Evolutionary conservation across 1,140 invertebrate genomes (phyloP), one percentile per base, ranked within the genome.

Genomic region (Homalodisca vitripennis): DNA sequence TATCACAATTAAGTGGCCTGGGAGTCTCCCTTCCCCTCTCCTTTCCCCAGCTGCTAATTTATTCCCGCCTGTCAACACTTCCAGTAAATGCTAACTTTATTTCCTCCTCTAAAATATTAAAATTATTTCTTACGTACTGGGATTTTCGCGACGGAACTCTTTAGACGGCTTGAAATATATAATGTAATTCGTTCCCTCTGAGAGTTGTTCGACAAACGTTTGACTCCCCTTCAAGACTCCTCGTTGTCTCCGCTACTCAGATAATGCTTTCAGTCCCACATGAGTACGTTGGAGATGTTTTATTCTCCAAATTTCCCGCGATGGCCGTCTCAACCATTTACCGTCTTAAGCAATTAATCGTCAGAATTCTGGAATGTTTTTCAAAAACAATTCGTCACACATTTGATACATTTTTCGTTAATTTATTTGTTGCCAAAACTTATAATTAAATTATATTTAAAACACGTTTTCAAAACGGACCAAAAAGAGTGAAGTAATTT

Each of bases 81-180:
- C 22, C 48, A 13, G 55, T 17, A 13, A 60, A 26, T 60, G 55
- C 26, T 60, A 60, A 60, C 55, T 26, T 60, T 60, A 30, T 60
- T 60, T 60, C 55, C 55, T 26, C 29, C 55, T 6, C 27, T 60
- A 30, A 60, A 60, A 60, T 60, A 60, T 60, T 60, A 60, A 60
- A 60, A 60, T 60, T 13, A 60, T 60, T 60, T 60, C 55, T 60
- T 60, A 60, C 24, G 55, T 30, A 6, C 24, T 60, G 55, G 3
- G 55, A 60, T 60, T 60, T 60, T 51, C 55, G 22, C 27, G 55
- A 27, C 55, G 24, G 22, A 26, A 60, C 14, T 60, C 29, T 60
- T 60, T 27, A 60, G 55, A 60, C 27, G 24, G 55, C 55, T 60
- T 60, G 29, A 60, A 60, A 60, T 26, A 12, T 60, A 60, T 27